Evolutionary conservation across 30 jellyfish, hydroid and myxozoan genomes (phyloP).

Genomic region (Hydra vulgaris): DNA sequence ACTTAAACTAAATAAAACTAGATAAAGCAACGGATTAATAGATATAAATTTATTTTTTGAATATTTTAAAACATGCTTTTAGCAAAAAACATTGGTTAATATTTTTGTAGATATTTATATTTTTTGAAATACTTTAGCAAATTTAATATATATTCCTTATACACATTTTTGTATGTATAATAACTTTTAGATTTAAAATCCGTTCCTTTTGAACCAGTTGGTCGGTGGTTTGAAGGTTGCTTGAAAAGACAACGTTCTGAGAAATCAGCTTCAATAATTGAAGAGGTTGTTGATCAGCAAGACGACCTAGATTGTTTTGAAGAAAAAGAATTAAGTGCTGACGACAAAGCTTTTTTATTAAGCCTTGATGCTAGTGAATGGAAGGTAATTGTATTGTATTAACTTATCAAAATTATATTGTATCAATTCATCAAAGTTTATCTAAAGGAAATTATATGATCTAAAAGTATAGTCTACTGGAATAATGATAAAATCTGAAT

Average conservation of each 20-base stretch:
- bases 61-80: no score
- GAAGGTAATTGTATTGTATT: no score
- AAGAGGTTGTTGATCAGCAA: constrained; percentile 31
- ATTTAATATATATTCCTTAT: no score
- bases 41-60: no score
- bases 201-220: constrained; percentile 78
- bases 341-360: constrained; percentile 53
- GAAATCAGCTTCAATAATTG: constrained; percentile 44
- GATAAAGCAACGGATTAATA: no score
- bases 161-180: not conserved
- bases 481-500: no score
- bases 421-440: not conserved
- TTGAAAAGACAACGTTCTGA: constrained; percentile 58
- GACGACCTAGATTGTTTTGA: constrained; percentile 45
- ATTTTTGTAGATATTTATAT: no score
- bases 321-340: constrained; percentile 38
- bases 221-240: constrained; percentile 94
- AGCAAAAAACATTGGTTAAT: no score
- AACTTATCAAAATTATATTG: not conserved
- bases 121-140: no score
- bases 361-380: constrained; percentile 76
- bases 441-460: not conserved
- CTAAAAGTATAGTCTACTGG: no score
- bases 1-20: no score
- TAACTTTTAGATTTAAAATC: not conserved